phyloP scores from a whole-genome alignment of 1,140 invertebrate species.

The Lordiphosa clarofinis region DNA sequence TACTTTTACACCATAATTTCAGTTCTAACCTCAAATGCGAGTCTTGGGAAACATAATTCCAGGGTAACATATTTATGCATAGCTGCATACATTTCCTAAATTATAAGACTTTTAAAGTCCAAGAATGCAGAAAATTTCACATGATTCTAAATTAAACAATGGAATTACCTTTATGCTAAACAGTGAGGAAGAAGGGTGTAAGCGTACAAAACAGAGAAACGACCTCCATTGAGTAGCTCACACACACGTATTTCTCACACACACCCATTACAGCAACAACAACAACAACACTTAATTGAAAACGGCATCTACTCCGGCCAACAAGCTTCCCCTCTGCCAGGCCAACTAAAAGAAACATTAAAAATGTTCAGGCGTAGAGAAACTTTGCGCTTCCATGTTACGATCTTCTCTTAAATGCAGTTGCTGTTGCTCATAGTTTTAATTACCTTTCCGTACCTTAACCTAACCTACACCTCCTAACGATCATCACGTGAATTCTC shows the following conservation, averaged over 20 bases:
- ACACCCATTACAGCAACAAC: constrained; percentile 27
- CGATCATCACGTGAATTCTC: constrained; percentile 48
- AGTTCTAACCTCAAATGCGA: too few species aligned
- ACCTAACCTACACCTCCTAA: constrained; percentile 22
- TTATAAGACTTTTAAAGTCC: background rate
- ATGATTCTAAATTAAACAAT: background rate
- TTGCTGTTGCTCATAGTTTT: constrained; percentile 40
- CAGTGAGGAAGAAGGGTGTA: too few species aligned
- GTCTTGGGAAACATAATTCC: too few species aligned
- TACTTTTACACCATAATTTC: too few species aligned
- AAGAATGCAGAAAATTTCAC: background rate
- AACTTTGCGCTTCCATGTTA: constrained; percentile 54
- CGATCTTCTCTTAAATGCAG: constrained; percentile 35
- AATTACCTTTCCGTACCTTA: constrained; percentile 39
- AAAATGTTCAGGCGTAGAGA: constrained; percentile 56
- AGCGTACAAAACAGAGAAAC: constrained; percentile 10
- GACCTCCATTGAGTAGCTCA: constrained; percentile 42
- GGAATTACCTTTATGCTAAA: too few species aligned
- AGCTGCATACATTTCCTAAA: background rate
- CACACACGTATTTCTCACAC: constrained; percentile 49
- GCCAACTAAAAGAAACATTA: constrained; percentile 47
- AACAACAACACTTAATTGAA: constrained; percentile 40
- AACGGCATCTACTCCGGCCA: constrained; percentile 32
- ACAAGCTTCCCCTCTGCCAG: constrained; percentile 9
- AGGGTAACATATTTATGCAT: too few species aligned